Conservation (phyloP, 2,888 invertebrate species). For the Tanypteryx hageni region DNA sequence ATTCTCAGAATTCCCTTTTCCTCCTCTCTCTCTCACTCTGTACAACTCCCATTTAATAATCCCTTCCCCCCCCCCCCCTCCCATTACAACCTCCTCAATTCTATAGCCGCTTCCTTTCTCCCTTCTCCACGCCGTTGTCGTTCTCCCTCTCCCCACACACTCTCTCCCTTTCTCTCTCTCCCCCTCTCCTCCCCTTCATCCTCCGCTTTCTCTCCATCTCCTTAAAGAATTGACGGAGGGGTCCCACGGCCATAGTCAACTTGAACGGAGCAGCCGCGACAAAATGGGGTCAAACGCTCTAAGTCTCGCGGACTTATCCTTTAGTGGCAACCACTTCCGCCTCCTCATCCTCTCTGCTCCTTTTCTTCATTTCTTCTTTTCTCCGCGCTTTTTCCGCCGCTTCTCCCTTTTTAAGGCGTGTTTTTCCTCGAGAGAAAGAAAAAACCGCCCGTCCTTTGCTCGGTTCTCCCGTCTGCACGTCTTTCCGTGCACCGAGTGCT, state of each 20-base stretch:
- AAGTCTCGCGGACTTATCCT: constrained; percentile 11
- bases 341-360: background rate
- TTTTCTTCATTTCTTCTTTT: background rate
- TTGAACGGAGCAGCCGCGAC: background rate
- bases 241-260: constrained; percentile 22
- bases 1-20: background rate
- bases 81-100: background rate
- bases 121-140: background rate
- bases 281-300: constrained; percentile 27
- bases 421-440: too few relatives aligned
- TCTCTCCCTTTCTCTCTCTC: background rate
- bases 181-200: background rate
- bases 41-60: background rate
- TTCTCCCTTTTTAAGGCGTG: too few relatives aligned
- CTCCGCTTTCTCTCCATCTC: background rate
- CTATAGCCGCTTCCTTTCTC: background rate
- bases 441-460: too few relatives aligned
- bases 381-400: background rate
- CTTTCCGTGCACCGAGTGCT: too few relatives aligned
- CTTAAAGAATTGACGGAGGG: constrained; percentile 1
- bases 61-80: background rate
- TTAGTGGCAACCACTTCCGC: background rate
- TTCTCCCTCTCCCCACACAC: background rate
- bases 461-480: too few relatives aligned
- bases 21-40: background rate